Evolutionary conservation across 2,797 vertebrate genomes (phyloP), one percentile per base, ranked within the genome.

Genomic region (Sphenodon punctatus): DNA sequence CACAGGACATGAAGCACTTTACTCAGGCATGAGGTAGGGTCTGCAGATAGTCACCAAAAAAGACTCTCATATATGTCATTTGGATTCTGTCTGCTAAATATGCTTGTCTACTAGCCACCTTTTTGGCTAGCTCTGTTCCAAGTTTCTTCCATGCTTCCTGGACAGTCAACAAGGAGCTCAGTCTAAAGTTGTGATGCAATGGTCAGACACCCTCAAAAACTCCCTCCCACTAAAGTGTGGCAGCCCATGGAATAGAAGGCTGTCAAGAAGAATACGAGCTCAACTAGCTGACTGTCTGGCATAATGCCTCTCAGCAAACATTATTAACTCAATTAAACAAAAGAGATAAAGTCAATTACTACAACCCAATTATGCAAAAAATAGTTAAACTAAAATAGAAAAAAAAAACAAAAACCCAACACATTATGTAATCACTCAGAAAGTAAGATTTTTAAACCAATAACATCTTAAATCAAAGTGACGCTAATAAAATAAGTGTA

Each of bases 311-410:
- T 93, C 70, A 89, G 75, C 39, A 89, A 72, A 88, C 83, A 86
- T 90, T 78, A 69, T 93, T 94, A 94, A 93, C 67, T 86, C 86
- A 90, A 86, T 91, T 94, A 93, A 93, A 91, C 43, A 93, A 88
- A 78, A 88, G 70, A 93, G 85, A 92, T 75, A 90, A 93, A 87
- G 75, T 92, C 87, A 94, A 92, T 91, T 94, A 88, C 61, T 82
- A 76, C 56, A 84, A 89, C 64, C 64, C 93, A 95, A 92, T 93
- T 93, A 89, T 55, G 92, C 15, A 60, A 69, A n/a, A 81, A 90
- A 73, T 23, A 71, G 58, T 84, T 91, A 86, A 90, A 88, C 27
- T 79, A n/a, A 89, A 84, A 56, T 41, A 87, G 70, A 53, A 78
- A 84, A 82, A 43, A 75, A 72, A 67, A 93, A 92, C 73, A 92